A percentile compares a stretch with the other conserved stretches of the same genome.
Conservation (phyloP, 2,797 vertebrate species). For the Phalanger gymnotis region DNA sequence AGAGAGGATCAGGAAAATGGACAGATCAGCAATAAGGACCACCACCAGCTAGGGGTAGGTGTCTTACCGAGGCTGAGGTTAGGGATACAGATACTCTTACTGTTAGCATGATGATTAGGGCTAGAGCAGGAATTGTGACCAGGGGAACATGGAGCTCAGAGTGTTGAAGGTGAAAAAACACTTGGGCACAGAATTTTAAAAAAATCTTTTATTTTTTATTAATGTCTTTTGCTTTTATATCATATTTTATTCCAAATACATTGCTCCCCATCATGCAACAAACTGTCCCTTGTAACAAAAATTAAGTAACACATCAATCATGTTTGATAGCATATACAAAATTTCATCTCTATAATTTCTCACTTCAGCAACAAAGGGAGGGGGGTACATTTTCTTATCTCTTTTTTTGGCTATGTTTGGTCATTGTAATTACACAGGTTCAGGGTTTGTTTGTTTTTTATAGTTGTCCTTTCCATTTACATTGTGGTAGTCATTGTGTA, state of each 20-base stretch:
- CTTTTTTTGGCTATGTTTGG: neutral
- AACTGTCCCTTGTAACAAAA: neutral
- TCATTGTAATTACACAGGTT: neutral
- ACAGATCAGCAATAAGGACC: neutral
- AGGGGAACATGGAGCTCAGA: neutral
- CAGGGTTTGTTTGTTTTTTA: neutral
- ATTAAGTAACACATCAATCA: neutral
- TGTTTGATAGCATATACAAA: neutral
- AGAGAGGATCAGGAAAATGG: neutral
- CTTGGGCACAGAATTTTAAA: neutral
- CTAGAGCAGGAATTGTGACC: neutral
- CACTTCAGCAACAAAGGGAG: neutral
- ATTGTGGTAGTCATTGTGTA: neutral
- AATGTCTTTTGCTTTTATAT: neutral
- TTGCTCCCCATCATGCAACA: neutral
- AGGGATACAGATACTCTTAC: neutral
- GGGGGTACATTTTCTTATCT: neutral
- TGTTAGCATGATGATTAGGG: neutral
- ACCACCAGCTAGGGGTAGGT: neutral
- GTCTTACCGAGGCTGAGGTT: too few species aligned
- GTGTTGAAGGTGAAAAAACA: neutral
- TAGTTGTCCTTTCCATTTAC: too few species aligned
- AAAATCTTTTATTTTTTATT: neutral
- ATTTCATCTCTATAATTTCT: neutral
- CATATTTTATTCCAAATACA: neutral